Evolutionary conservation across 2,888 invertebrate species (phyloP).

Genomic region (Altica lythri): DNA sequence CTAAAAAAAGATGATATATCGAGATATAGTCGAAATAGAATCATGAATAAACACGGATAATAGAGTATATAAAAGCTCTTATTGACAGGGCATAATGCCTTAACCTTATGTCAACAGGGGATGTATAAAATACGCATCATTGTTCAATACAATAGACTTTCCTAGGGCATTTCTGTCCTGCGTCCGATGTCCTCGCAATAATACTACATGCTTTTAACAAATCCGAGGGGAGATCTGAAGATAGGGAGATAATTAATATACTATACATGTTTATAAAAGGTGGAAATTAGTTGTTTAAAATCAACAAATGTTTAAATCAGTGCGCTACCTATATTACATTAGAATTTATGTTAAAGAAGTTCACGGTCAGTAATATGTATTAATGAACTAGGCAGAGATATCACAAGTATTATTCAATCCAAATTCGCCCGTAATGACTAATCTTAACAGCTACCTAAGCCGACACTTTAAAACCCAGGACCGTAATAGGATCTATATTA

Average conservation of each 20-base stretch:
- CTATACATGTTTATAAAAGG: neutral
- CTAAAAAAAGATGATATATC: constrained; percentile 16
- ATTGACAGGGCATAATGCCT: constrained; percentile 44
- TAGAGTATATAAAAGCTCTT: constrained; percentile 33
- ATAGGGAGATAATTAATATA: constrained; percentile 21
- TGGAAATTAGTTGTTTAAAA: no score
- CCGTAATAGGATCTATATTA: no score
- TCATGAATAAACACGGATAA: constrained; percentile 26
- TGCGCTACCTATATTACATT: no score
- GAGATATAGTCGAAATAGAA: constrained; percentile 15
- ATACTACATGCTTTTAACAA: constrained; percentile 51
- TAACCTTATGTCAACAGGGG: constrained; percentile 53
- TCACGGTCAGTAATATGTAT: no score
- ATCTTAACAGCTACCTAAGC: no score
- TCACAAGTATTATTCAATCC: no score
- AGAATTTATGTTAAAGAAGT: no score
- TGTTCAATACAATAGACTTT: constrained; percentile 48
- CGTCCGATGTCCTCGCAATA: constrained; percentile 33
- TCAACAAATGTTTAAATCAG: no score
- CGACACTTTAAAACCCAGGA: no score
- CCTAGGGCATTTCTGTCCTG: constrained; percentile 27
- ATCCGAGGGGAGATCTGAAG: constrained; percentile 28
- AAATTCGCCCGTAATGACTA: no score
- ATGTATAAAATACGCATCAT: constrained; percentile 47
- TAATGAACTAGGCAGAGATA: no score